Evolutionary conservation across 2,113 vertebrate genomes (phyloP).

Genomic region (Ailurus styani): DNA sequence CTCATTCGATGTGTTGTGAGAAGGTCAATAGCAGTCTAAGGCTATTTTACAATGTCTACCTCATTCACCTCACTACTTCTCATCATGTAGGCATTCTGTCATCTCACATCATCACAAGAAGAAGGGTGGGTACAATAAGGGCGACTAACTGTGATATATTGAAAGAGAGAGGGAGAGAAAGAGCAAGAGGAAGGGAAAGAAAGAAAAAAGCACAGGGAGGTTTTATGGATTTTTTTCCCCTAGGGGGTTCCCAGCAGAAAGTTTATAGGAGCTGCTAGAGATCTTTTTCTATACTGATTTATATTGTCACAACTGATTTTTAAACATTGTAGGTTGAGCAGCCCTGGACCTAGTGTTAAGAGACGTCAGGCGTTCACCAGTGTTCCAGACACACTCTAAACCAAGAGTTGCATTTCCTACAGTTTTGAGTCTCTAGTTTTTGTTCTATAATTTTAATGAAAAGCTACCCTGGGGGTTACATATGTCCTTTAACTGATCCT

Average conservation of each 20-base stretch:
- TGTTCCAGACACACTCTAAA: neutral
- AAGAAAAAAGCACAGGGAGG: neutral
- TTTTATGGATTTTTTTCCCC: neutral
- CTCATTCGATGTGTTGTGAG: neutral
- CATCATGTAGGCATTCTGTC: neutral
- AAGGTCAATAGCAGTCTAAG: neutral
- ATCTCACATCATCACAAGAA: neutral
- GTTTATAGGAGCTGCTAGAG: too few relatives aligned
- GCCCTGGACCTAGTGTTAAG: neutral
- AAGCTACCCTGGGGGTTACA: neutral
- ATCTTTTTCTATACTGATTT: too few relatives aligned
- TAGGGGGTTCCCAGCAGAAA: neutral
- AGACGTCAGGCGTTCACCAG: fast-evolving
- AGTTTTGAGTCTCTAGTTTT: neutral
- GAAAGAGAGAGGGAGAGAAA: neutral
- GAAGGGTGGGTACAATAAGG: neutral
- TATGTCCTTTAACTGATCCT: neutral
- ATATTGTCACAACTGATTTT: neutral
- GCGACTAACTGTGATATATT: neutral
- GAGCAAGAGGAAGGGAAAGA: neutral
- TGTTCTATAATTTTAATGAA: neutral
- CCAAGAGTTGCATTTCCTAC: neutral
- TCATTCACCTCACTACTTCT: neutral
- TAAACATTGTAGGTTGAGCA: neutral
- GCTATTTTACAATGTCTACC: neutral